Base-by-base conservation (phyloP, 2,888 invertebrate genomes). In the Scaptomyza cyrtandrae region DNA sequence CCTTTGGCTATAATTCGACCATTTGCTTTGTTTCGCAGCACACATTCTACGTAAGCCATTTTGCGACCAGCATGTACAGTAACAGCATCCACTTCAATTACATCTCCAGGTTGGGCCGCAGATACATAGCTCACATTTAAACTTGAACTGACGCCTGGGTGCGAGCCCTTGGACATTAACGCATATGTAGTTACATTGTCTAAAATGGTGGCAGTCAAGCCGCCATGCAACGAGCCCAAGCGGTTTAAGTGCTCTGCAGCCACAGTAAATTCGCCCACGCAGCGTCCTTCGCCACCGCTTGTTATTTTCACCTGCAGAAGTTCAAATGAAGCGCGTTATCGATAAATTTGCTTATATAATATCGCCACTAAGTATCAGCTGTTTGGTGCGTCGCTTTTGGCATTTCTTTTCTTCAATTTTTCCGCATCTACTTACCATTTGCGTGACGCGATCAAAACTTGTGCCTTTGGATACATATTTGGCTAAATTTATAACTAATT, bases 151-250 rank as follows among this genome's bases (percentile, higher is more conserved):
- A 97, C 96, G 19, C 97, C 97, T 53, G 96, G 94, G 49, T 93
- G 93, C 4, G 93, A 93, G 29, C 93, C 94, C 80, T 94, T 94
- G 0, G 96, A 94, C 89, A 96, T 94, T 1, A 98, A 91, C 0
- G 97, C 98, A 89, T 95, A 95, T 0, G 96, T 96, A 0, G 98
- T 97, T 24, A 98, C 91, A 57, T 93, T 93, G 89, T 97, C 96
- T 27, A 92, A 77, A 14, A 98, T 90, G 0, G 96, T 96, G 3
- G 96, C 95, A 4, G 96, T 96, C 82, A 97, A 95, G 6, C 97
- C 98, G 2, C 98, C 98, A 89, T 98, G 98, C 5, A 98, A 91
- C 0, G 95, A 94, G 0, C 97, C 97, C 6, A 94, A 94, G 13
- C 93, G 92, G 91, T 98, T 98, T 2, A 95, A 92, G 89, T 97